phyloP scores from a whole-genome alignment of 2,888 invertebrate genomes.

The Emesis russula region DNA sequence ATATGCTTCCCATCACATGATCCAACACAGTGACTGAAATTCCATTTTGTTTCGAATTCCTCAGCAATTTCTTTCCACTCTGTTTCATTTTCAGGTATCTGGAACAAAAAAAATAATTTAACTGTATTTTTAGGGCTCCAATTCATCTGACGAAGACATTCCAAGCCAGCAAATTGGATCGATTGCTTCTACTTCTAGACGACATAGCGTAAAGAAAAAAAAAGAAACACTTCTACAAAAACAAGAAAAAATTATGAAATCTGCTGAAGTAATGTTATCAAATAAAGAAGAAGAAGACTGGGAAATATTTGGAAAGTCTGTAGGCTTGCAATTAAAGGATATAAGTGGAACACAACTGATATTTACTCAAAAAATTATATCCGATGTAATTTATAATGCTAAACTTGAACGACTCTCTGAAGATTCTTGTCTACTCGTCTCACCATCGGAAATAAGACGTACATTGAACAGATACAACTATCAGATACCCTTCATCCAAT shows the following conservation, averaged over 20 bases:
- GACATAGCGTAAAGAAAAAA: conserved; percentile 2
- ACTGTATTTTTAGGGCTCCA: neutral
- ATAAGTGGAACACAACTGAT: neutral
- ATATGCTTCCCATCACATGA: conserved; percentile 82
- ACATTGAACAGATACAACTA: no score
- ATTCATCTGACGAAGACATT: neutral
- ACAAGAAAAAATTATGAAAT: conserved; percentile 36
- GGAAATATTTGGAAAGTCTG: no score
- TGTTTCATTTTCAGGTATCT: conserved; percentile 26
- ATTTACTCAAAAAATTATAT: conserved; percentile 9
- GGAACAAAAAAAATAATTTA: neutral
- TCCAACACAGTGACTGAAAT: conserved; percentile 78
- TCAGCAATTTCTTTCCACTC: conserved; percentile 26
- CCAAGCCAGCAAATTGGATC: neutral
- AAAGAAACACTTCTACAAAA: conserved; percentile 27
- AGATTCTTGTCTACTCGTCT: conserved; percentile 39
- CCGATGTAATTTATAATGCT: conserved; percentile 34
- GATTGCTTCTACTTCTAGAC: conserved; percentile 1
- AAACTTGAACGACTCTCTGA: conserved; percentile 24
- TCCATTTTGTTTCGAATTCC: conserved; percentile 71
- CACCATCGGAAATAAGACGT: neutral
- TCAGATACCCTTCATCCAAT: neutral
- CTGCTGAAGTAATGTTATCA: conserved; percentile 19
- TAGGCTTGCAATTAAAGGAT: conserved; percentile 31
- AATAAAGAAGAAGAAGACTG: conserved; percentile 24